phyloP scores from a whole-genome alignment of 2,888 invertebrate genomes.

The Leucoma salicis region DNA sequence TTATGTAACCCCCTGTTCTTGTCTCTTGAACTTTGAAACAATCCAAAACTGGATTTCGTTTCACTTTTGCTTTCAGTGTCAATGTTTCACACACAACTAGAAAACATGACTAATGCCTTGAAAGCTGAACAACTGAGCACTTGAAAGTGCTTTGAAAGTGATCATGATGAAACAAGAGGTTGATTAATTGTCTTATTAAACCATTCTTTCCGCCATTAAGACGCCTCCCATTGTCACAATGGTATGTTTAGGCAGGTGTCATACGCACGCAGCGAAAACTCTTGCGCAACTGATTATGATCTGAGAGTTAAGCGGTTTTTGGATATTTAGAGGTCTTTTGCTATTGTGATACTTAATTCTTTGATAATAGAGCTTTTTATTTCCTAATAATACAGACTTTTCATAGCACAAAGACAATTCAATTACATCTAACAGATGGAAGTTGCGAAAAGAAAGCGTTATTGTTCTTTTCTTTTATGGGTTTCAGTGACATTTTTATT shows the following conservation, averaged over 20 bases:
- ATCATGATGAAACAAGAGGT: constrained; percentile 39
- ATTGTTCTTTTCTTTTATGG: background rate
- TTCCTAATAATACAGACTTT: constrained; percentile 1
- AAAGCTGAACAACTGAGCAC: background rate
- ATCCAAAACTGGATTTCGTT: constrained; percentile 27
- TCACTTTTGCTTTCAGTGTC: constrained; percentile 34
- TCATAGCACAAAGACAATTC: constrained; percentile 1
- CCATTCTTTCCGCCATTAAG: constrained; percentile 43
- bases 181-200: constrained; percentile 55
- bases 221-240: constrained; percentile 41
- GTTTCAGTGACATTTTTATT: too few species aligned
- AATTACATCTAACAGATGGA: constrained; percentile 1
- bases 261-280: constrained; percentile 52
- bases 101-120: background rate
- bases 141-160: constrained; percentile 28
- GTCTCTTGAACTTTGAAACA: constrained; percentile 13
- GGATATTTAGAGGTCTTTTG: constrained; percentile 6
- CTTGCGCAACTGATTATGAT: constrained; percentile 53
- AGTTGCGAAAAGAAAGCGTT: constrained; percentile 7
- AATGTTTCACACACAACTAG: constrained; percentile 13
- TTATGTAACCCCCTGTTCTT: constrained; percentile 8
- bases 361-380: constrained; percentile 7
- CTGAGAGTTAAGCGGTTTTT: constrained; percentile 29
- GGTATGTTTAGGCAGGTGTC: constrained; percentile 35
- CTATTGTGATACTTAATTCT: constrained; percentile 1